Conservation (phyloP, 2,113 vertebrate genomes). For the Prionailurus viverrinus region DNA sequence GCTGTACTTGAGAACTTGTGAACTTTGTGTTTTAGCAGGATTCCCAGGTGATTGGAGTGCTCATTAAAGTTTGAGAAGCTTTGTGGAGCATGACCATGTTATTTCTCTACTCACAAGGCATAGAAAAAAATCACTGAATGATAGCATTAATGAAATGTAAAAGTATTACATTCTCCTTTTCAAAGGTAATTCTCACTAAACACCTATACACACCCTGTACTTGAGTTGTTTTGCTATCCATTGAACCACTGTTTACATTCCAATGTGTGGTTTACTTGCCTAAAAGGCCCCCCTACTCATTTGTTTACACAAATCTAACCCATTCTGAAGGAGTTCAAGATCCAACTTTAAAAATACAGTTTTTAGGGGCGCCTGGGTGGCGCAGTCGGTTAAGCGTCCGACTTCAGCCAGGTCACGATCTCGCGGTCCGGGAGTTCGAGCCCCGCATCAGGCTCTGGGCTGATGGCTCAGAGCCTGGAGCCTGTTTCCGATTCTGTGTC, state of each 20-base stretch:
- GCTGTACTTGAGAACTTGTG: background rate
- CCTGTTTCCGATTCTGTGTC: too few species aligned
- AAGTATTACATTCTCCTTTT: background rate
- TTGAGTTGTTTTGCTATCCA: background rate
- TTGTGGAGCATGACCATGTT: background rate
- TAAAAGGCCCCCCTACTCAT: background rate
- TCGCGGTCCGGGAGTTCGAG: too few species aligned
- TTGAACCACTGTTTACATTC: background rate
- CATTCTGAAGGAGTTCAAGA: background rate
- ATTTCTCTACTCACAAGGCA: background rate
- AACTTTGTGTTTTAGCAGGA: background rate
- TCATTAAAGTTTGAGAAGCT: background rate
- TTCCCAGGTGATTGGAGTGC: background rate
- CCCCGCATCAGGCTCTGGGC: too few species aligned
- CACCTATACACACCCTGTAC: background rate
- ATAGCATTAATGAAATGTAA: background rate
- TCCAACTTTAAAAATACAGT: background rate
- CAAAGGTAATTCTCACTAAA: background rate
- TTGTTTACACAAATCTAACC: background rate
- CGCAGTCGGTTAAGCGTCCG: too few species aligned
- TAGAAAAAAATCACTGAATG: background rate
- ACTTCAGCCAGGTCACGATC: too few species aligned
- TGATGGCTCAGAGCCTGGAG: too few species aligned
- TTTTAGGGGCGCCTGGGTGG: background rate
- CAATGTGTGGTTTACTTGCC: background rate